phyloP scores from a whole-genome alignment of 2,113 vertebrate genomes.

The Clarias magur region DNA sequence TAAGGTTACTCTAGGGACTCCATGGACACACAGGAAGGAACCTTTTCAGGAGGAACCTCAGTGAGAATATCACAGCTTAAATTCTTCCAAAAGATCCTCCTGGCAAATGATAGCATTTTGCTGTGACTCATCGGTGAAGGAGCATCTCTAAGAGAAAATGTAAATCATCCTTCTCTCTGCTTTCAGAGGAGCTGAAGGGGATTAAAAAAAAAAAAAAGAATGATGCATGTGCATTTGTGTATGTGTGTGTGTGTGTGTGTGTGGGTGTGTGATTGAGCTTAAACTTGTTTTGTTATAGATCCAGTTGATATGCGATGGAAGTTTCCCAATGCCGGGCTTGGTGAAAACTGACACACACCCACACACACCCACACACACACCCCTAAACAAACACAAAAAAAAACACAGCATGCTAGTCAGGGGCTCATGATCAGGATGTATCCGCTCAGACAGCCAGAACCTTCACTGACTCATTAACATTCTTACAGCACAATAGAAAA shows the following conservation, averaged over 20 bases:
- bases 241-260: slow-evolving; percentile 9
- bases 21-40: background rate
- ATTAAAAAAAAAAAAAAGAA: no score
- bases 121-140: background rate
- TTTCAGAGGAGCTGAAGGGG: no score
- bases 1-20: background rate
- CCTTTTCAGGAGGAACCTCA: slow-evolving; percentile 1
- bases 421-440: background rate
- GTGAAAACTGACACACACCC: slow-evolving; percentile 76
- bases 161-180: no score
- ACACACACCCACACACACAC: background rate
- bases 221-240: background rate
- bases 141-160: background rate
- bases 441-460: background rate
- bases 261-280: background rate
- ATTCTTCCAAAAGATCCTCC: slow-evolving; percentile 11
- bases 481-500: background rate
- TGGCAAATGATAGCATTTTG: slow-evolving; percentile 19
- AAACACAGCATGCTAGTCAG: background rate
- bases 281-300: slow-evolving; percentile 96
- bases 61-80: background rate
- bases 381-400: background rate
- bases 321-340: slow-evolving; percentile 92
- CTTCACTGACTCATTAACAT: background rate
- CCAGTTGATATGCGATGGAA: slow-evolving; percentile 80